These are phyloP conservation scores for Gavia stellata DNA, from an alignment of 2,113 vertebrate genomes.

Conservation along the genomic window DNA sequence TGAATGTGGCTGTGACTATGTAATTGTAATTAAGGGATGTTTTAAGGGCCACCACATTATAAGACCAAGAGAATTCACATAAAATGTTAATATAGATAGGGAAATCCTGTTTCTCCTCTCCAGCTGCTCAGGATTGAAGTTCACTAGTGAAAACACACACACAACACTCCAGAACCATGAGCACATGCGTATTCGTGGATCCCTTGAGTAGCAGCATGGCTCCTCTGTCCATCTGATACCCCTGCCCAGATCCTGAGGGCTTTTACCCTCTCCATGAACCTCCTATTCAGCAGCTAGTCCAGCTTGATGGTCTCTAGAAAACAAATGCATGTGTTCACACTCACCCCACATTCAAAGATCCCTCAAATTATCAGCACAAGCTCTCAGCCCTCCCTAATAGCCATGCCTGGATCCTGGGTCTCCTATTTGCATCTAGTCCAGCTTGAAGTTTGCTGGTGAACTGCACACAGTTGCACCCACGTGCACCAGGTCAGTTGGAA, in stretches of 20 bases:
- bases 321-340: accelerated
- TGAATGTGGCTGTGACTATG: neutral
- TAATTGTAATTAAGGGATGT: neutral
- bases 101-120: neutral
- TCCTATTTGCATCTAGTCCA: neutral
- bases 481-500: neutral
- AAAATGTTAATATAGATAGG: neutral
- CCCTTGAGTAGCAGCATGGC: neutral
- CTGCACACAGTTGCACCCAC: neutral
- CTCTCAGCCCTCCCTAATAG: neutral
- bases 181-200: neutral
- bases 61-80: neutral
- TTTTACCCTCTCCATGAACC: neutral
- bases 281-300: neutral
- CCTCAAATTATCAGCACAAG: neutral
- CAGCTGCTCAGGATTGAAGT: neutral
- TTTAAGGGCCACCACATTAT: neutral
- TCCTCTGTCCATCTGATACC: neutral
- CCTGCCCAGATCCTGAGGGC: neutral
- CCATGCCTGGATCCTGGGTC: neutral
- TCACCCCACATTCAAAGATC: neutral
- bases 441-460: neutral
- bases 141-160: neutral
- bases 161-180: neutral
- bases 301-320: neutral